Conservation (phyloP, 2,113 vertebrate genomes). For the Plectropomus leopardus region DNA sequence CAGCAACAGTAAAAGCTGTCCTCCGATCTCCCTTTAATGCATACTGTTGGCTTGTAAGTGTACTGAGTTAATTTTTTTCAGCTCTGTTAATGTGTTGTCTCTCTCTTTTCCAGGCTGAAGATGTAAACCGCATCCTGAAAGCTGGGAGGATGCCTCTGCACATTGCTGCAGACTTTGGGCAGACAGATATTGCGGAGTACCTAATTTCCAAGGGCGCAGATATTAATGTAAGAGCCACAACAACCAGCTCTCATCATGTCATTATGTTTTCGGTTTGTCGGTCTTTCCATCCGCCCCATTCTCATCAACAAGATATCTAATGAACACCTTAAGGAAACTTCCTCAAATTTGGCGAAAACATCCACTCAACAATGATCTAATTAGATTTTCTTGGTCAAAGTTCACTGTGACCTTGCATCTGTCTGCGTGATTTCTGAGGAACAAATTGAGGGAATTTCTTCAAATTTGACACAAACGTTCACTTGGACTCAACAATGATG, state of each 20-base stretch:
- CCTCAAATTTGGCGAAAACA: no score
- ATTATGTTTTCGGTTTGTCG: no score
- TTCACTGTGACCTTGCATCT: no score
- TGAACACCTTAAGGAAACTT: no score
- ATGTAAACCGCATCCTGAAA: constrained; percentile 93
- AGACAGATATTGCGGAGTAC: constrained; percentile 91
- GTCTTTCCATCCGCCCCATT: no score
- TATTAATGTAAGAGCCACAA: constrained; percentile 89
- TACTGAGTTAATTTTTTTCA: not conserved
- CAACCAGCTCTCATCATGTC: not conserved
- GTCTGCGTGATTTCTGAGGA: no score
- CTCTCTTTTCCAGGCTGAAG: constrained; percentile 86
- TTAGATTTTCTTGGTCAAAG: no score
- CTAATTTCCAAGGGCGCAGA: constrained; percentile 96
- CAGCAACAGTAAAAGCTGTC: not conserved
- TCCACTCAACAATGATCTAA: no score
- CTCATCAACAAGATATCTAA: no score
- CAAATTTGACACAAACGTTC: no score
- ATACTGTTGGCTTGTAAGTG: not conserved
- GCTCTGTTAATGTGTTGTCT: constrained; percentile 18
- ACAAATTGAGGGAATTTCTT: no score
- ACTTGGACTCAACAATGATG: no score
- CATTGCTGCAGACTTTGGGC: constrained; percentile 94
- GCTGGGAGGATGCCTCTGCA: constrained; percentile 95
- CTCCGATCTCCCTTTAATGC: not conserved